These are phyloP conservation scores for Aplidium turbinatum DNA, from an alignment of 23 tunicate genomes.

Conservation along the genomic window DNA sequence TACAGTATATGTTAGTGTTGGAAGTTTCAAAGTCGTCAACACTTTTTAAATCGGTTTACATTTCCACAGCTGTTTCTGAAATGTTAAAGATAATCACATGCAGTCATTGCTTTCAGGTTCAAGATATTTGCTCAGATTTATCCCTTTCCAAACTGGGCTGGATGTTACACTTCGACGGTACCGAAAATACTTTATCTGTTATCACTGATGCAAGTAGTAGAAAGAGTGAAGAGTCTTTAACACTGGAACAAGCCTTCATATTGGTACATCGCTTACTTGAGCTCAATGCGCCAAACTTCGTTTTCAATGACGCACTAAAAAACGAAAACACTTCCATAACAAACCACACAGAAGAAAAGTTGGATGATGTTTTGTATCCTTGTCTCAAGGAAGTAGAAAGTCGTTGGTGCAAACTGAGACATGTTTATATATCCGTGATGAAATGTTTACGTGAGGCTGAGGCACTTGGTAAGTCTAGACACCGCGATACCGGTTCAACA, in stretches of 20 bases:
- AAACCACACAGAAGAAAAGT: not conserved
- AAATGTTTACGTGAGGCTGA: constrained; percentile 19
- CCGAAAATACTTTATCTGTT: constrained; percentile 4
- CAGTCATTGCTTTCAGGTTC: constrained; percentile 40
- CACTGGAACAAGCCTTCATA: constrained; percentile 18
- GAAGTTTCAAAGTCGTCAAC: no score
- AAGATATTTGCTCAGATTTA: constrained; percentile 62
- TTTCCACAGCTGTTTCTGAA: not conserved
- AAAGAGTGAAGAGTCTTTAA: not conserved
- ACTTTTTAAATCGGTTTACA: not conserved
- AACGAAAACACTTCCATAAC: not conserved
- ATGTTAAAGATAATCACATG: not conserved
- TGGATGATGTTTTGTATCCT: not conserved
- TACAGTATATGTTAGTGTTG: no score
- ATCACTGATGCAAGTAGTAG: not conserved
- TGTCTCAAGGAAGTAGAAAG: not conserved
- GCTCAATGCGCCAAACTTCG: constrained; percentile 26
- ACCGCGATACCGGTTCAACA: no score
- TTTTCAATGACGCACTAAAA: not conserved
- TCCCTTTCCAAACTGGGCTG: constrained; percentile 46
- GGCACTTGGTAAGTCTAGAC: not conserved
- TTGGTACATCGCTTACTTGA: constrained; percentile 22
- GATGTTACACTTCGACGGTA: constrained; percentile 51
- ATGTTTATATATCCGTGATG: constrained; percentile 20
- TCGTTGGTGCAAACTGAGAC: constrained; percentile 3